Conservation (phyloP, 2,113 vertebrate species). For the Glareola pratincola region DNA sequence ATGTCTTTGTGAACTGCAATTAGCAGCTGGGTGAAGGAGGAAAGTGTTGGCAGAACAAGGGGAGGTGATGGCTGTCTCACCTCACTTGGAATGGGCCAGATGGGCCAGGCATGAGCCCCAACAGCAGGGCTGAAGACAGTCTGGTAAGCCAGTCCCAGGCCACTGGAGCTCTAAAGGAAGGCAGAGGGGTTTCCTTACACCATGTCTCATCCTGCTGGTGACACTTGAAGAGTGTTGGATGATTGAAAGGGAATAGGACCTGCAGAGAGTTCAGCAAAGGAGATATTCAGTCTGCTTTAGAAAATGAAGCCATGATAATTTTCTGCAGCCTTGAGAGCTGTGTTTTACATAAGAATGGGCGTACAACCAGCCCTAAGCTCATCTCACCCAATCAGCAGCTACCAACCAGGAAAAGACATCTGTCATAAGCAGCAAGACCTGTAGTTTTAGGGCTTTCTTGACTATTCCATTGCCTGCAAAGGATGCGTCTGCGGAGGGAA, state of each 20-base stretch:
- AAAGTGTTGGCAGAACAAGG: slow-evolving; percentile 24
- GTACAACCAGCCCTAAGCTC: neutral
- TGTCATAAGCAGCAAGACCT: fast-evolving
- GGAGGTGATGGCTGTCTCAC: slow-evolving; percentile 45
- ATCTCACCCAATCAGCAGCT: neutral
- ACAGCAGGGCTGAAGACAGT: slow-evolving; percentile 47
- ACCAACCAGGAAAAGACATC: neutral
- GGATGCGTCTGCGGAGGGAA: neutral
- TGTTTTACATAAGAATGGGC: neutral
- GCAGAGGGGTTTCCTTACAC: slow-evolving; percentile 69
- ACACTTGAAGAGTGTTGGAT: neutral
- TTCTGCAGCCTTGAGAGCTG: neutral
- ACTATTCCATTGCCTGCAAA: neutral
- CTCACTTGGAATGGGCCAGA: slow-evolving; percentile 69
- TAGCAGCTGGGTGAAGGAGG: slow-evolving; percentile 57
- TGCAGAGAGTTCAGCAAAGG: neutral
- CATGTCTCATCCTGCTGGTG: slow-evolving; percentile 75
- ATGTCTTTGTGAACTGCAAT: slow-evolving; percentile 57
- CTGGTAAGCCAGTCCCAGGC: slow-evolving; percentile 75
- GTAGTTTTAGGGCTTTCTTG: neutral
- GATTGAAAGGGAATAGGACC: neutral
- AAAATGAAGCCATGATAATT: neutral
- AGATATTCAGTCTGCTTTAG: neutral
- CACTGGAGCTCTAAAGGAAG: slow-evolving; percentile 74
- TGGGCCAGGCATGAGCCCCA: slow-evolving; percentile 14